Percentiles rank a stretch among this genome's conserved stretches.
phyloP scores from a whole-genome alignment of 2,113 vertebrate species.

The Catharus minimus region DNA sequence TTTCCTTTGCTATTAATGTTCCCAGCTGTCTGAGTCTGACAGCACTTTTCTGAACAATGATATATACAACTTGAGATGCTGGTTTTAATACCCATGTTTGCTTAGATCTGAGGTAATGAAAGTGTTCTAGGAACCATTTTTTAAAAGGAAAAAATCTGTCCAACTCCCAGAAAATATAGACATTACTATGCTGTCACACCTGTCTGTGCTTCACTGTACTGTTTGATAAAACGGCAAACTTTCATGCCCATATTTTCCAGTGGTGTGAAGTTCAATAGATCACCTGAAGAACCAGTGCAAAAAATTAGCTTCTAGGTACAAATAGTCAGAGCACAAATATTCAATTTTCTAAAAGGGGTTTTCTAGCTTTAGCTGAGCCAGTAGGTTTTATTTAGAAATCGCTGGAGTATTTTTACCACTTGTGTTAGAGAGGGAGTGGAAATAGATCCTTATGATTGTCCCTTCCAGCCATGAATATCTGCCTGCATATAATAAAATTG shows the following conservation, averaged over 20 bases:
- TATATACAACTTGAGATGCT: not conserved
- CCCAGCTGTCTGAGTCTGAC: not conserved
- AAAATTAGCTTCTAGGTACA: not conserved
- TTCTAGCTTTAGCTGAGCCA: not conserved
- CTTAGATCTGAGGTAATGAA: not conserved
- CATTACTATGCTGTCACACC: not conserved
- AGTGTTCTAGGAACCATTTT: not conserved
- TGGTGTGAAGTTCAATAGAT: not conserved
- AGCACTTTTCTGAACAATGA: not conserved
- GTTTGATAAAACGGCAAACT: not conserved
- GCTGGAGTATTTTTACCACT: not conserved
- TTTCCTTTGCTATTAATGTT: not conserved
- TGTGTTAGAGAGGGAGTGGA: not conserved
- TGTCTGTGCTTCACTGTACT: not conserved
- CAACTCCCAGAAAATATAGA: not conserved
- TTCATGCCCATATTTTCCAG: not conserved
- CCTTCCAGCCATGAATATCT: not conserved
- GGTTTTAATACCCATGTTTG: not conserved
- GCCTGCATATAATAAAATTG: constrained; percentile 1
- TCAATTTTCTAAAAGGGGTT: not conserved
- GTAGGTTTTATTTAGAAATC: not conserved
- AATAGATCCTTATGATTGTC: constrained; percentile 4
- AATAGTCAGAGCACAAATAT: not conserved
- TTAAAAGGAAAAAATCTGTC: not conserved
- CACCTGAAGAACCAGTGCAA: not conserved